phyloP scores from a whole-genome alignment of 2,888 invertebrate genomes.

The Auanema sp. region DNA sequence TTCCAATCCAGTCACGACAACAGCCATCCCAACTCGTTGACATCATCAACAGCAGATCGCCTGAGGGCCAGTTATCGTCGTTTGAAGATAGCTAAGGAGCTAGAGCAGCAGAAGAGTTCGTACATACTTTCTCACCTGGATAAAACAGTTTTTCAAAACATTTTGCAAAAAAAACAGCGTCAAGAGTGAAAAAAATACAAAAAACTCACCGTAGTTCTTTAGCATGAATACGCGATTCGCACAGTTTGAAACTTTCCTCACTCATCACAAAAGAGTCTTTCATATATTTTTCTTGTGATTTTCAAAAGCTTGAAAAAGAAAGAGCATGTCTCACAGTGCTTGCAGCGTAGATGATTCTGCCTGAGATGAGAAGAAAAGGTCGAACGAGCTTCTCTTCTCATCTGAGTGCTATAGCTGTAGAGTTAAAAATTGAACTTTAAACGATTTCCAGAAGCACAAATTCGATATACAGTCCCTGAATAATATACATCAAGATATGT shows the following conservation, averaged over 20 bases:
- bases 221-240: slow-evolving; percentile 1
- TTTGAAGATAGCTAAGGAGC: slow-evolving; percentile 59
- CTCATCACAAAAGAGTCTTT: slow-evolving; percentile 2
- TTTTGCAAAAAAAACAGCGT: neutral
- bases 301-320: neutral
- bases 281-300: neutral
- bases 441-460: slow-evolving; percentile 4
- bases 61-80: slow-evolving; percentile 59
- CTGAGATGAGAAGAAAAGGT: too few relatives aligned
- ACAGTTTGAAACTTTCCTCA: neutral
- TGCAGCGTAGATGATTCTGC: too few relatives aligned
- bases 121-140: slow-evolving; percentile 10
- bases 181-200: neutral
- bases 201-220: neutral
- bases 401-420: too few relatives aligned
- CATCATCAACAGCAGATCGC: slow-evolving; percentile 59
- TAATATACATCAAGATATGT: too few relatives aligned
- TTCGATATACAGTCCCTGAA: neutral
- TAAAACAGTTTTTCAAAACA: neutral
- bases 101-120: slow-evolving; percentile 61
- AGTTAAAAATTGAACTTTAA: too few relatives aligned
- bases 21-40: slow-evolving; percentile 59
- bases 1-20: slow-evolving; percentile 57
- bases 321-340: too few relatives aligned
- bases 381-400: too few relatives aligned